phyloP scores from a whole-genome alignment of 2,797 vertebrate species.

The Leptatherina wallacei region DNA sequence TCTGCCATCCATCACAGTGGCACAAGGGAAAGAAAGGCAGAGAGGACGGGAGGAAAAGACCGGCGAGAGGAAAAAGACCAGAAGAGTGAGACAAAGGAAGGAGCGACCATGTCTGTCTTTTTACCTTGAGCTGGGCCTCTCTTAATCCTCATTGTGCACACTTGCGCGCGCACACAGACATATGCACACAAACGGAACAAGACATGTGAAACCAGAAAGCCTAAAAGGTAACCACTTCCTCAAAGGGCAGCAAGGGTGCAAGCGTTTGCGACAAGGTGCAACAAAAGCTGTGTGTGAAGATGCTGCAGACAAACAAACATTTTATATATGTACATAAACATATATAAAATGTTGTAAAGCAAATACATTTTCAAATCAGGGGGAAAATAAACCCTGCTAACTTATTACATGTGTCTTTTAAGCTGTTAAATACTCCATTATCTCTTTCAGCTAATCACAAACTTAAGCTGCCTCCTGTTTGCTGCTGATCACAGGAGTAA shows the following conservation, averaged over 20 bases:
- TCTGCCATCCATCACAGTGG: conserved; percentile 74
- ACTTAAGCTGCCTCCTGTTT: neutral
- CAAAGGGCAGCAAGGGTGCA: conserved; percentile 34
- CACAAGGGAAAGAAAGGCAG: conserved; percentile 57
- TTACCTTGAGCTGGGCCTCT: conserved; percentile 72
- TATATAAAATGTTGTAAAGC: neutral
- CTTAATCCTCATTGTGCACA: conserved; percentile 42
- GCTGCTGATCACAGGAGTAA: conserved; percentile 1
- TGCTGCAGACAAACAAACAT: conserved; percentile 11
- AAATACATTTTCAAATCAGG: neutral
- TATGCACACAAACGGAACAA: conserved; percentile 21
- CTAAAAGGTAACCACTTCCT: conserved; percentile 73
- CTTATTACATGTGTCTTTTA: neutral
- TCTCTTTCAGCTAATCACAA: neutral
- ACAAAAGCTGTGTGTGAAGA: conserved; percentile 37
- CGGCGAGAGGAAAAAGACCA: conserved; percentile 38
- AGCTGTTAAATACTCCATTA: neutral
- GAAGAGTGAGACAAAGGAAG: conserved; percentile 60
- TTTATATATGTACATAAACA: neutral
- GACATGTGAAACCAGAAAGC: conserved; percentile 72
- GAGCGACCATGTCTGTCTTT: conserved; percentile 63
- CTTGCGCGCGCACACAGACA: conserved; percentile 14
- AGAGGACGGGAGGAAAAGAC: conserved; percentile 28
- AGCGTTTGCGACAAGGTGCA: conserved; percentile 40
- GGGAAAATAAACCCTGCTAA: neutral